These are phyloP conservation scores for Liodrosophila aerea DNA, from an alignment of 2,888 invertebrate species.

Conservation along the genomic window DNA sequence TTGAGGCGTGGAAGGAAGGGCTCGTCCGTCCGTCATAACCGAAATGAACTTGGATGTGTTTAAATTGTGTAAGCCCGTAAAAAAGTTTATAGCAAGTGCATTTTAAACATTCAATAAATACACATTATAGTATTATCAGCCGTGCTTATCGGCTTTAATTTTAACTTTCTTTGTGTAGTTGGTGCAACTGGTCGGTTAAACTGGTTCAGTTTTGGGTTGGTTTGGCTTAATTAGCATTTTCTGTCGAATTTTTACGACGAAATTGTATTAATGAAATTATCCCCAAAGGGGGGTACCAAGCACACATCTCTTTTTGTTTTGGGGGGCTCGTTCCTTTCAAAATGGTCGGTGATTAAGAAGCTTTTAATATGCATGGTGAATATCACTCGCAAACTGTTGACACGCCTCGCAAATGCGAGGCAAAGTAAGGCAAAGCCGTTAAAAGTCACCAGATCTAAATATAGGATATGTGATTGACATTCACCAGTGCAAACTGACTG, in stretches of 20 bases:
- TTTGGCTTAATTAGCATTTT: conserved; percentile 24
- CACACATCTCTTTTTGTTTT: conserved; percentile 54
- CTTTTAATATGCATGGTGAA: conserved; percentile 36
- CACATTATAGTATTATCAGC: conserved; percentile 11
- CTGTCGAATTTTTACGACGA: conserved; percentile 42
- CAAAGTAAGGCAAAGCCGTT: conserved; percentile 66
- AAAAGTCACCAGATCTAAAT: conserved; percentile 49
- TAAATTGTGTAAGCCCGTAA: conserved; percentile 27
- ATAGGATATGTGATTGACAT: conserved; percentile 37
- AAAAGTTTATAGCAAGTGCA: conserved; percentile 44
- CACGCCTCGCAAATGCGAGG: conserved; percentile 57
- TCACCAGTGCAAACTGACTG: neutral
- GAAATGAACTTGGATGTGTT: conserved; percentile 8
- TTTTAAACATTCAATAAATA: conserved; percentile 8
- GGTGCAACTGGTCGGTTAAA: conserved; percentile 20
- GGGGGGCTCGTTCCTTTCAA: conserved; percentile 65
- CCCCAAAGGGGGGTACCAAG: too few relatives aligned
- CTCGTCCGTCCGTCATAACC: too few relatives aligned
- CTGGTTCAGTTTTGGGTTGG: conserved; percentile 33
- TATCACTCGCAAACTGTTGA: conserved; percentile 16
- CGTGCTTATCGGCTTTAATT: conserved; percentile 63
- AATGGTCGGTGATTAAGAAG: conserved; percentile 56
- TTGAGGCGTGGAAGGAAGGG: too few relatives aligned
- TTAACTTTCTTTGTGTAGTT: conserved; percentile 73
- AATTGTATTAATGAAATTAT: conserved; percentile 47